Evolutionary conservation across 2,797 vertebrate genomes (phyloP), one percentile per base, ranked within the genome.

Genomic region (Coranthus polyacanthus): DNA sequence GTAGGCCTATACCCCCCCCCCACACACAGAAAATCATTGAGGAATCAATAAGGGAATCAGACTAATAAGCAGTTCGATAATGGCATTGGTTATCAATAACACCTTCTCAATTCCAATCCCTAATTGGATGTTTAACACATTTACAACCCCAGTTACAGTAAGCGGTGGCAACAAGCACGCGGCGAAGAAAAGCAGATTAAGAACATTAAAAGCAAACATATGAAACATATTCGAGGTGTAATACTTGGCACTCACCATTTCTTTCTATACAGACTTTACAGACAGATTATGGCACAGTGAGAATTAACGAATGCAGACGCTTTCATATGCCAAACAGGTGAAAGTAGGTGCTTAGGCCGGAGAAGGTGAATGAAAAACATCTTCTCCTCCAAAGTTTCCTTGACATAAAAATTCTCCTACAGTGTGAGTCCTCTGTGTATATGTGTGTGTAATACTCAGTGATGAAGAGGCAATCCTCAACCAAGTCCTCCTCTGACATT

Each of bases 401-500:
- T 47, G 38, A 59, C 55, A 72, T 74, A 67, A 74, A 68, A 57
- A 80, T 36, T 37, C 42, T 60, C 39, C 44, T 39, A 7, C 51
- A 39, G 32, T 38, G 9, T 59, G 49, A 56, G 34, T 21, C 21
- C 26, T 20, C 3, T 44, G 36, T 58, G 29, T 62, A 41, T 53
- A 45, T 26, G 53, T 53, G 18, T 63, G 67, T 39, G 67, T 15
- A 18, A 53, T n/a, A 41, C 62, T 63, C 34, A 12, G 17, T 84
- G 83, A 86, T 88, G 72, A 69, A 84, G 77, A 87, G 81, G 79
- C 83, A 90, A 78, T 80, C 68, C 76, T 76, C 65, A 79, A 77
- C 58, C 77, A 67, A 79, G 77, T 68, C 71, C 72, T 87, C 75
- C 82, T 78, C 67, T 81, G 82, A 85, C 69, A 83, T 83, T 84